These are phyloP conservation scores for Rallus limicola DNA, from an alignment of 2,113 vertebrate genomes.

Conservation along the genomic window DNA sequence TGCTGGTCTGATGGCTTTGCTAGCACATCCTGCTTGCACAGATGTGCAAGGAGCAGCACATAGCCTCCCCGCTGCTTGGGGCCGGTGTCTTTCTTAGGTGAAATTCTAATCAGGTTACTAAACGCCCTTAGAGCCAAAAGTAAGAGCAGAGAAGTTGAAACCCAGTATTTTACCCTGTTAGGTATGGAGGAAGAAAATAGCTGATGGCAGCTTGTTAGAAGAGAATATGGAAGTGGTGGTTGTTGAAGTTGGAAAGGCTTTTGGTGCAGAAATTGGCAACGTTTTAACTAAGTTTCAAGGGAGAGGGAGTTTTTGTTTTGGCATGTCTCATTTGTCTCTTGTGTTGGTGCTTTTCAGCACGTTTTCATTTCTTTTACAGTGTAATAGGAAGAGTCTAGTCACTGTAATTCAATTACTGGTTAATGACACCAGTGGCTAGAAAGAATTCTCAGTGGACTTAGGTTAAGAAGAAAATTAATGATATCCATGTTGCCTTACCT, in stretches of 20 bases:
- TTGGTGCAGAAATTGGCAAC: neutral
- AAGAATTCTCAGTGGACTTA: neutral
- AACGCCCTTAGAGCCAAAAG: neutral
- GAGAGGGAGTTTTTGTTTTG: neutral
- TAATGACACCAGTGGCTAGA: neutral
- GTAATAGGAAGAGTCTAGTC: neutral
- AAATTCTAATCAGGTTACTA: neutral
- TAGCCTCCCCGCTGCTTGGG: neutral
- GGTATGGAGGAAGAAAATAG: neutral
- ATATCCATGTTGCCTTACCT: neutral
- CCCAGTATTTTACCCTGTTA: rapidly evolving
- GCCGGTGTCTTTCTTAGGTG: neutral
- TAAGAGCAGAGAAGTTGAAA: no score
- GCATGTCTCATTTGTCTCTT: neutral
- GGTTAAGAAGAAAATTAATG: neutral
- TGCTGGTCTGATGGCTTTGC: neutral
- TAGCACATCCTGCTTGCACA: neutral
- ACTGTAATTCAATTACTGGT: neutral
- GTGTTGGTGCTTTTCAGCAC: neutral
- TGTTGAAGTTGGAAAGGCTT: neutral
- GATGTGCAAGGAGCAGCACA: neutral
- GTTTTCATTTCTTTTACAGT: neutral
- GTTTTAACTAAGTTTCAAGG: neutral
- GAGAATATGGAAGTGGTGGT: neutral
- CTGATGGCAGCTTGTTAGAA: neutral